These are phyloP conservation scores for Tragopan temminckii DNA, from an alignment of 2,797 vertebrate species.

Conservation along the genomic window DNA sequence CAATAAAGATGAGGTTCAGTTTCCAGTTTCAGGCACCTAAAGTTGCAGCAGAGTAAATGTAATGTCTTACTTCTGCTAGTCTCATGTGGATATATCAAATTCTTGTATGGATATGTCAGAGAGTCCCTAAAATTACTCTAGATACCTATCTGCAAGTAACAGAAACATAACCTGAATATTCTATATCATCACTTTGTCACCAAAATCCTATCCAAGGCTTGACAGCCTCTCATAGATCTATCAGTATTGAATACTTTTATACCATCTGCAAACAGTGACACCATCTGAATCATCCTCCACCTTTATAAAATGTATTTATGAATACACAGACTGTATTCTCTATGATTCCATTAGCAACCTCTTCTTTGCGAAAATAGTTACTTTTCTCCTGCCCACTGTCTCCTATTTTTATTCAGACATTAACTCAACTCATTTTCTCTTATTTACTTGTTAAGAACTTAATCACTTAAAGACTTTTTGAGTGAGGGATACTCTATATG, in stretches of 20 bases:
- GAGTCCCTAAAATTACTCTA: not conserved
- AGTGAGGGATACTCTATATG: not conserved
- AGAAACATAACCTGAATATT: not conserved
- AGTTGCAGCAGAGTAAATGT: not conserved
- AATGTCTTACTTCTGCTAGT: not conserved
- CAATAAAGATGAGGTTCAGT: not conserved
- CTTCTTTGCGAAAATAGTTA: not conserved
- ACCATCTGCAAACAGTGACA: not conserved
- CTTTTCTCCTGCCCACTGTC: not conserved
- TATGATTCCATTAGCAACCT: not conserved
- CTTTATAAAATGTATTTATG: not conserved
- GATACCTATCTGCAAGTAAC: not conserved
- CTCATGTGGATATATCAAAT: rapidly evolving
- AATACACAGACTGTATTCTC: not conserved
- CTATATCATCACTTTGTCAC: not conserved
- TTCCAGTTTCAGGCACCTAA: not conserved
- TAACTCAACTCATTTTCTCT: not conserved
- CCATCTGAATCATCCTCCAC: not conserved
- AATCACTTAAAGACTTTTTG: not conserved
- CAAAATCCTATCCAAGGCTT: not conserved
- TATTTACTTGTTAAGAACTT: not conserved
- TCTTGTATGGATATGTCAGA: not conserved
- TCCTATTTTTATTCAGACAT: not conserved
- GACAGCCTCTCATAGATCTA: not conserved
- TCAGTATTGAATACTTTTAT: not conserved